Percentiles rank a stretch among this genome's conserved stretches.
Evolutionary conservation across 2,113 vertebrate species (phyloP).

Genomic region (Xenotilapia caudafasciata): DNA sequence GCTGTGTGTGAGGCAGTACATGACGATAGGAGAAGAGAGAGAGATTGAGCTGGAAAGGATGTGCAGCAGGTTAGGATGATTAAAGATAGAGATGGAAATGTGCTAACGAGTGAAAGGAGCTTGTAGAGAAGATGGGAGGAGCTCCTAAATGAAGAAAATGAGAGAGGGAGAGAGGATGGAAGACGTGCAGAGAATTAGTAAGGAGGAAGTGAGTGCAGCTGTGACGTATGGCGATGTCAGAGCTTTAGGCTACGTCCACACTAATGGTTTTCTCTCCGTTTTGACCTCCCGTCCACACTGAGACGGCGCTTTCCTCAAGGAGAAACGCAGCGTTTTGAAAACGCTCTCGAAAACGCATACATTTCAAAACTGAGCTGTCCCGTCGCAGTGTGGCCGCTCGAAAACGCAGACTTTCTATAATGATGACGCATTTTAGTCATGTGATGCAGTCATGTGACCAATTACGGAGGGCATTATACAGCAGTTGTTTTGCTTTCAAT

Average conservation of each 20-base stretch:
- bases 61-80: not conserved
- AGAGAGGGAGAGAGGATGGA: not conserved
- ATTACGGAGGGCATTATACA: too few relatives aligned
- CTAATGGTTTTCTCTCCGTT: not conserved
- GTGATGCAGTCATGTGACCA: too few relatives aligned
- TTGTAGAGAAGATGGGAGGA: not conserved
- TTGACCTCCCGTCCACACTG: rapidly evolving
- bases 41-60: not conserved
- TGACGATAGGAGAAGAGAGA: not conserved
- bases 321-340: rapidly evolving
- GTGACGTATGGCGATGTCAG: not conserved
- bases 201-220: not conserved
- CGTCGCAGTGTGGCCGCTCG: too few relatives aligned
- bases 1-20: not conserved
- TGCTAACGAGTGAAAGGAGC: not conserved
- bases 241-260: not conserved
- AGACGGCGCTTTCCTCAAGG: rapidly evolving
- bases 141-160: not conserved
- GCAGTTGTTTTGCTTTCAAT: not conserved
- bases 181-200: not conserved
- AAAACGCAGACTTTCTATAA: too few relatives aligned
- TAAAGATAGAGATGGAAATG: not conserved
- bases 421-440: too few relatives aligned
- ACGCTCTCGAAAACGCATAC: not conserved
- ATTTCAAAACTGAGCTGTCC: too few relatives aligned